Conservation (phyloP, 2,797 vertebrate genomes). For the Cryptoprocta ferox region DNA sequence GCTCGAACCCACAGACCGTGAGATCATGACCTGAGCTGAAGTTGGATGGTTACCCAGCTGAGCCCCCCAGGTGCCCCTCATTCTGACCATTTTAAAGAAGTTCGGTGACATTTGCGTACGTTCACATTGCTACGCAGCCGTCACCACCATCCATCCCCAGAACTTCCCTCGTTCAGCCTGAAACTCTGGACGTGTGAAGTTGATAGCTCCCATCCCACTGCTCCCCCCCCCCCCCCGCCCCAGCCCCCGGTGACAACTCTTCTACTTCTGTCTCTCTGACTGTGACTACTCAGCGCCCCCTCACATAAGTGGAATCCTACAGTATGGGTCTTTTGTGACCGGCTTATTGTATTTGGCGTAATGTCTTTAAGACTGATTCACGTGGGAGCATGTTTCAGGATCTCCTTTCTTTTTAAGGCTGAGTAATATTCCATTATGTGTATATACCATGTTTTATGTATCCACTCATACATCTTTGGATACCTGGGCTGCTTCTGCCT, state of each 20-base stretch:
- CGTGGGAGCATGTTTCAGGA: not conserved
- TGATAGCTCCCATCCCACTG: not conserved
- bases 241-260: not conserved
- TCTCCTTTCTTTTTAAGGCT: not conserved
- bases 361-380: not conserved
- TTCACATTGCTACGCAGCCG: not conserved
- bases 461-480: not conserved
- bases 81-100: not conserved
- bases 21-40: too few relatives aligned
- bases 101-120: not conserved
- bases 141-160: not conserved
- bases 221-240: rapidly evolving
- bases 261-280: not conserved
- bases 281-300: not conserved
- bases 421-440: not conserved
- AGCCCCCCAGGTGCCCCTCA: not conserved
- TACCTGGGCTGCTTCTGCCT: not conserved
- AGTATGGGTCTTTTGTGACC: not conserved
- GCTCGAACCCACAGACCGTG: too few relatives aligned
- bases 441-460: not conserved
- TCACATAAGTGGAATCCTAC: not conserved
- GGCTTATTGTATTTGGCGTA: not conserved
- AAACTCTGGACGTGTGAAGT: not conserved
- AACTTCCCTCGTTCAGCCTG: not conserved
- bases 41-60: too few relatives aligned